These are phyloP conservation scores for Cinclus cinclus DNA, from an alignment of 2,113 vertebrate genomes.

Conservation along the genomic window DNA sequence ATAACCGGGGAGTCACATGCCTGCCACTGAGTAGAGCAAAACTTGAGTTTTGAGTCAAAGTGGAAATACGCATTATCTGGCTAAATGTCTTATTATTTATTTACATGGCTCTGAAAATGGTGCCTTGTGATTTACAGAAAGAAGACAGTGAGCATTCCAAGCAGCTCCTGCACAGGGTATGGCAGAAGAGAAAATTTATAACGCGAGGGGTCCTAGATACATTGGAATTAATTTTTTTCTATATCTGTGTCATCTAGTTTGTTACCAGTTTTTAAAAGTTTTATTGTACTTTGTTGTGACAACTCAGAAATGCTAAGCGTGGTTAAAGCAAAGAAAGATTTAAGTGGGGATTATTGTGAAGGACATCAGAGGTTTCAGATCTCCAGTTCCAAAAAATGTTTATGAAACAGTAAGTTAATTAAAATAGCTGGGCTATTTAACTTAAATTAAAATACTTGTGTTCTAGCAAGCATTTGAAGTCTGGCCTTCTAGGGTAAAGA, in stretches of 20 bases:
- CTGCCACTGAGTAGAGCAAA: neutral
- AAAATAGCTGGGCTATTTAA: neutral
- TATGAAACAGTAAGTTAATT: neutral
- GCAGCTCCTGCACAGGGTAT: neutral
- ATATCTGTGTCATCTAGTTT: neutral
- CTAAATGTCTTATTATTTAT: neutral
- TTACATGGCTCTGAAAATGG: neutral
- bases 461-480: neutral
- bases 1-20: neutral
- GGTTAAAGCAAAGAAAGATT: neutral
- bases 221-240: neutral
- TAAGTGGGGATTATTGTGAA: neutral
- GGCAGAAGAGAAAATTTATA: neutral
- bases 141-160: neutral
- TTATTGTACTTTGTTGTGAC: neutral
- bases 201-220: neutral
- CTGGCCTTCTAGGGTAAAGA: constrained; percentile 33
- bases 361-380: neutral
- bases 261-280: neutral
- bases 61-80: neutral
- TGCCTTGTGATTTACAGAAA: constrained; percentile 3
- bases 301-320: neutral
- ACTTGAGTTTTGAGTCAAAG: neutral
- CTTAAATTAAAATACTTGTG: constrained; percentile 2
- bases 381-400: neutral